Evolutionary conservation across 2,888 invertebrate species (phyloP).

Genomic region (Diachrysia chrysitis): DNA sequence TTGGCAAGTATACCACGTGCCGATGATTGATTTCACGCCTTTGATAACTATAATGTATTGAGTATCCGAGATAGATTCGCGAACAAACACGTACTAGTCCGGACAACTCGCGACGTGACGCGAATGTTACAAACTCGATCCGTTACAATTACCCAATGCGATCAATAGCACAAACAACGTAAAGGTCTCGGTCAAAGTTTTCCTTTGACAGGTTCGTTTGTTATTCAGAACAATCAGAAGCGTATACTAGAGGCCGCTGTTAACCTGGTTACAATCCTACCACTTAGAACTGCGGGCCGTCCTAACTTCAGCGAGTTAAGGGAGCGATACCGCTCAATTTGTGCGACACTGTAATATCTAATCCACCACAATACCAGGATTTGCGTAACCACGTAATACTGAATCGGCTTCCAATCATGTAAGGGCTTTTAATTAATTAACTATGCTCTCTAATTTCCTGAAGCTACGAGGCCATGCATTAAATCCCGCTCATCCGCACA

Average conservation of each 20-base stretch:
- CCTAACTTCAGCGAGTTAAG: conserved; percentile 4
- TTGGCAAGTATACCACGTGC: conserved; percentile 66
- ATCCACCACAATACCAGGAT: conserved; percentile 13
- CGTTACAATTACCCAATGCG: conserved; percentile 75
- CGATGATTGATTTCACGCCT: conserved; percentile 76
- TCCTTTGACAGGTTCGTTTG: conserved; percentile 47
- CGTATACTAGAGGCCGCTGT: conserved; percentile 35
- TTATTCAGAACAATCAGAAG: conserved; percentile 59
- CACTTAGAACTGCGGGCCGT: conserved; percentile 18
- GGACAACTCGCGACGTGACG: conserved; percentile 79
- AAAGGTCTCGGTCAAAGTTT: conserved; percentile 59
- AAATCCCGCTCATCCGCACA: conserved; percentile 72
- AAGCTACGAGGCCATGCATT: conserved; percentile 67
- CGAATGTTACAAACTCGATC: conserved; percentile 74
- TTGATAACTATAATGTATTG: conserved; percentile 78
- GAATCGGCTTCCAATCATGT: conserved; percentile 40
- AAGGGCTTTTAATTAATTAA: conserved; percentile 64
- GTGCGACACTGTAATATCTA: conserved; percentile 20
- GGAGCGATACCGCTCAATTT: conserved; percentile 11
- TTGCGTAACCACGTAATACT: conserved; percentile 24
- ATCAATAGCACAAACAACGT: conserved; percentile 78
- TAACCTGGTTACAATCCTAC: conserved; percentile 47
- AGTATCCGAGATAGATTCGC: conserved; percentile 68
- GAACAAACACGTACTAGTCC: conserved; percentile 65
- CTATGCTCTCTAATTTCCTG: conserved; percentile 55